Percentiles rank a stretch among this genome's conserved stretches.
These are phyloP conservation scores for Dasysyrphus tricinctus DNA, from an alignment of 2,888 invertebrate genomes.

Conservation along the genomic window DNA sequence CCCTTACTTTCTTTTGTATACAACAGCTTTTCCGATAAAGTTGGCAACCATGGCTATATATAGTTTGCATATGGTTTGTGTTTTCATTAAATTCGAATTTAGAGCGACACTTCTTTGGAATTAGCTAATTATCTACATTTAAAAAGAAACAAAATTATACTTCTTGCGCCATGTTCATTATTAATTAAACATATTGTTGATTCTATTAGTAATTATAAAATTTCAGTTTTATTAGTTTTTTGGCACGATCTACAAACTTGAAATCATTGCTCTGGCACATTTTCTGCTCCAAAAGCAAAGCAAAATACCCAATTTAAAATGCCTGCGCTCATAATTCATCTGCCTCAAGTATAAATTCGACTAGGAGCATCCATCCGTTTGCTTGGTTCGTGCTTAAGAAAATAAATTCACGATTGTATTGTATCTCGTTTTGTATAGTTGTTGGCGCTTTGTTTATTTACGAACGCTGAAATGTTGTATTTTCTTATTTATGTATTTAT, in stretches of 20 bases:
- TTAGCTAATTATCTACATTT: not conserved
- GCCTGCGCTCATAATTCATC: constrained; percentile 58
- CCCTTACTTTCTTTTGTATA: too few relatives aligned
- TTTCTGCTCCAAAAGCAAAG: constrained; percentile 21
- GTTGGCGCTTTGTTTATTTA: constrained; percentile 61
- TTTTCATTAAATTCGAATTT: constrained; percentile 12
- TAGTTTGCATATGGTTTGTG: not conserved
- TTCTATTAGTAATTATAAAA: constrained; percentile 22
- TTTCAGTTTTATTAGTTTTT: constrained; percentile 20
- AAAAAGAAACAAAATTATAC: not conserved
- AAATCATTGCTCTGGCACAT: constrained; percentile 30
- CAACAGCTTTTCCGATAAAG: too few relatives aligned
- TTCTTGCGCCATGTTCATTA: constrained; percentile 12
- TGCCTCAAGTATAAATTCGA: constrained; percentile 9
- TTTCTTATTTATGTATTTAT: constrained; percentile 46
- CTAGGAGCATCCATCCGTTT: constrained; percentile 17
- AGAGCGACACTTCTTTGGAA: not conserved
- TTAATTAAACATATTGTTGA: constrained; percentile 21
- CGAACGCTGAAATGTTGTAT: constrained; percentile 39
- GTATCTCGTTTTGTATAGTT: constrained; percentile 16
- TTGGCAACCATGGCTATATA: not conserved
- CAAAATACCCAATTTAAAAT: constrained; percentile 32
- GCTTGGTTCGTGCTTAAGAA: constrained; percentile 26
- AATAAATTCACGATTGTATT: constrained; percentile 57
- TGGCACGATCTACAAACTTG: constrained; percentile 40